Evolutionary conservation across 2,113 vertebrate species (phyloP), one percentile per base, ranked within the genome.

Genomic region (Danio rerio): DNA sequence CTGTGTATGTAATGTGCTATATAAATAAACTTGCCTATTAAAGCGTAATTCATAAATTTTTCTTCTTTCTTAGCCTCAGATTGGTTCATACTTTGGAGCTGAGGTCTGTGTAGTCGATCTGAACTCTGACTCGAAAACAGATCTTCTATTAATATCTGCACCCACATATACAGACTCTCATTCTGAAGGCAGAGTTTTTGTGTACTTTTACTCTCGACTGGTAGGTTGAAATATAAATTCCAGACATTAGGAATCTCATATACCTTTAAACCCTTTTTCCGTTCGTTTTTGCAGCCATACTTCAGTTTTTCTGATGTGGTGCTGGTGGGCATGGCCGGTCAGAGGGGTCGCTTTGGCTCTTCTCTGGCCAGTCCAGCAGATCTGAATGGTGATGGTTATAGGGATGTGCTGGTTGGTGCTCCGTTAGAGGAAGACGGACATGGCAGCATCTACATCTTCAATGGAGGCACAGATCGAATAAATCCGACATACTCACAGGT

Each of bases 11-110:
- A 31, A 31, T 3, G 1, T 31, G 31, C 31, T n/a, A n/a, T n/a
- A n/a, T n/a, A n/a, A n/a, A n/a, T n/a, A n/a, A n/a, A n/a, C 31
- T 31, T 31, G 31, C 31, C 31, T 31, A 31, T 31, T 31, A 31
- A 31, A 31, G 31, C 1, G 31, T 31, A 31, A 31, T 31, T 31
- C 31, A 31, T 31, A 31, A 1, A 31, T 80, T 7, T 8, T 18
- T 1, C 21, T 55, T 31, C 31, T 59, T 31, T 63, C 53, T 31
- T 53, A 86, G 85, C 53, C 65, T 78, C 92, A 96, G 93, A 92
- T 89, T 21, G 95, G 96, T 66, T 92, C 92, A 83, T 97, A 96
- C 85, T 97, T 96, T 74, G 96, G 96, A 5, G 94, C 93, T 0
- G 95, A 91, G 58, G 86, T 96, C 65, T 94, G 94, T 84, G 86